These are phyloP conservation scores for Neelides folsomi DNA, from an alignment of 2,888 invertebrate species.

Conservation along the genomic window DNA sequence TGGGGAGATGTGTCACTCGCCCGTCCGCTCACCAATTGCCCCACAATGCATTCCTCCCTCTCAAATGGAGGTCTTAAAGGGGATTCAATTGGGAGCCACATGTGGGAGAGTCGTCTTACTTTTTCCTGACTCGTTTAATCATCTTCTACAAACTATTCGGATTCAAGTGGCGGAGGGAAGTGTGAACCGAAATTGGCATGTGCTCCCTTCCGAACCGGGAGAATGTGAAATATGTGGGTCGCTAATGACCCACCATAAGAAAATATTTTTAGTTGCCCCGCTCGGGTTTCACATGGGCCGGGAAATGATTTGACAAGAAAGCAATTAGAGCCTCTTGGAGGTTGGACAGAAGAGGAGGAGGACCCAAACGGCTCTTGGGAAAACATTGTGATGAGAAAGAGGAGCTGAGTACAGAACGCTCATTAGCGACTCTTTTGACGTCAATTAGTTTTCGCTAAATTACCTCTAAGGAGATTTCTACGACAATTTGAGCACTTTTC, in stretches of 20 bases:
- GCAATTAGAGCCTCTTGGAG: slow-evolving; percentile 29
- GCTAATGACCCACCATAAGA: slow-evolving; percentile 32
- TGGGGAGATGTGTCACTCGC: too few relatives aligned
- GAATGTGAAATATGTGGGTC: slow-evolving; percentile 31
- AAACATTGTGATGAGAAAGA: slow-evolving; percentile 31
- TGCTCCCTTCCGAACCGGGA: neutral
- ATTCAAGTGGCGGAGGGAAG: too few relatives aligned
- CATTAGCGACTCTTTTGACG: slow-evolving; percentile 20
- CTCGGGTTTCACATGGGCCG: slow-evolving; percentile 33
- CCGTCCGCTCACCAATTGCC: too few relatives aligned
- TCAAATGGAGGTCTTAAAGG: too few relatives aligned
- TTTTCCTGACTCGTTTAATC: too few relatives aligned
- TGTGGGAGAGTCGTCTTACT: too few relatives aligned
- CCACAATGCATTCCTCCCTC: too few relatives aligned
- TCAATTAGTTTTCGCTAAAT: slow-evolving; percentile 32
- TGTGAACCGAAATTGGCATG: too few relatives aligned
- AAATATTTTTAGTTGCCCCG: slow-evolving; percentile 32
- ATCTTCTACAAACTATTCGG: too few relatives aligned
- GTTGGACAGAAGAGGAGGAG: neutral
- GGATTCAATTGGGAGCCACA: too few relatives aligned
- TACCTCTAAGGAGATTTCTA: slow-evolving; percentile 12
- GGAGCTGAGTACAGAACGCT: slow-evolving; percentile 17
- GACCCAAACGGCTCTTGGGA: slow-evolving; percentile 21
- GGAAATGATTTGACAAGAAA: slow-evolving; percentile 34
- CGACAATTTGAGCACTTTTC: slow-evolving; percentile 1